Evolutionary conservation across 23 tunicate genomes (phyloP).

Genomic region (Styela clava): DNA sequence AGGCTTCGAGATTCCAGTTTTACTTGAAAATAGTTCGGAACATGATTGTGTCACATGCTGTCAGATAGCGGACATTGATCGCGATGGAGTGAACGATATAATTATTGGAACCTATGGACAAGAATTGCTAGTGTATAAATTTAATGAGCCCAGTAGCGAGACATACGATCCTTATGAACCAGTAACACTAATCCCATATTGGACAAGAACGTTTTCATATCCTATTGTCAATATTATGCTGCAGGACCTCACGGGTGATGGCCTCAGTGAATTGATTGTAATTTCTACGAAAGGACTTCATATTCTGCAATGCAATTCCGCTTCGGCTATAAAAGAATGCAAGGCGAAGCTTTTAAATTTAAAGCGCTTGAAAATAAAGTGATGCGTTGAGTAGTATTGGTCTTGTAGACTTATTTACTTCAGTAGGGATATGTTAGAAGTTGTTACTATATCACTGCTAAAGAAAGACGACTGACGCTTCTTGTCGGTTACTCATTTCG

Average conservation of each 20-base stretch:
- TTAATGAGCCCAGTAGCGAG: not conserved
- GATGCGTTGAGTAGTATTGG: too few relatives aligned
- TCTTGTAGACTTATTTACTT: too few relatives aligned
- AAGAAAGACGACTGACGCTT: too few relatives aligned
- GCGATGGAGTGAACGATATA: constrained; percentile 52
- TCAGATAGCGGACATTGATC: constrained; percentile 52
- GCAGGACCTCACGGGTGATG: constrained; percentile 70
- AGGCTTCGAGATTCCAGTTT: constrained; percentile 44
- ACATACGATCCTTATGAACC: not conserved
- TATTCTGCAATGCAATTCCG: constrained; percentile 47
- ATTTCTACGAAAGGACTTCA: constrained; percentile 68
- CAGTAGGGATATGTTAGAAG: too few relatives aligned
- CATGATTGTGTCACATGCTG: constrained; percentile 74
- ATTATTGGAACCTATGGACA: constrained; percentile 80
- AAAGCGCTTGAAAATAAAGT: not conserved
- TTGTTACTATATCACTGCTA: too few relatives aligned
- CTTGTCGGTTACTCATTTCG: too few relatives aligned
- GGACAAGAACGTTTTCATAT: constrained; percentile 56
- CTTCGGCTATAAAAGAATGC: constrained; percentile 32
- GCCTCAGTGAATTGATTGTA: constrained; percentile 54
- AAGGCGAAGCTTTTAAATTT: constrained; percentile 7
- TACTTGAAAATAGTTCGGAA: constrained; percentile 34
- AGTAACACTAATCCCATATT: constrained; percentile 14
- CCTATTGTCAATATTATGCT: constrained; percentile 60
- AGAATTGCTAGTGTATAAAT: constrained; percentile 51